Percentiles rank a stretch among this genome's conserved stretches.
phyloP scores from a whole-genome alignment of 2,797 vertebrate genomes.

The Scarus forsteni region DNA sequence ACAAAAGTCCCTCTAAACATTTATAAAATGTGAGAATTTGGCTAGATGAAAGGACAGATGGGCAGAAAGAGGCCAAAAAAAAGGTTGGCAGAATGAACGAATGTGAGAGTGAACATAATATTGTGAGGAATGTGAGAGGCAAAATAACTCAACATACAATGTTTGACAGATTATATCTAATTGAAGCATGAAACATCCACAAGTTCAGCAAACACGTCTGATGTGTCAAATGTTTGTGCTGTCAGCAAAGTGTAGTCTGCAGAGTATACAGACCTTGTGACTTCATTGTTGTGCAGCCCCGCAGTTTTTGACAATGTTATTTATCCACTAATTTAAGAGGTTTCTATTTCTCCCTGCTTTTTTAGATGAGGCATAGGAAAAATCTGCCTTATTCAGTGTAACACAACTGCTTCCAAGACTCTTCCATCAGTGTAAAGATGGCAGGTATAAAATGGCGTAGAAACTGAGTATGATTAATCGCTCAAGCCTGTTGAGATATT shows the following conservation, averaged over 20 bases:
- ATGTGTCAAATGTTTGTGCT: conserved; percentile 20
- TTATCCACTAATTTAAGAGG: conserved; percentile 4
- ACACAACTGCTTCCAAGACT: background rate
- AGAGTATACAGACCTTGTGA: conserved; percentile 17
- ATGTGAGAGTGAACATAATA: background rate
- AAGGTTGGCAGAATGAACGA: too few relatives aligned
- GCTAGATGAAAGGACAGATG: too few relatives aligned
- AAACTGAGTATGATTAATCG: conserved; percentile 26
- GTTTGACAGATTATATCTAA: too few relatives aligned
- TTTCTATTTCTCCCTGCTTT: background rate
- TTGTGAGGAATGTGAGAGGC: background rate
- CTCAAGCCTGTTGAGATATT: conserved; percentile 22
- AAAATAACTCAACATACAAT: background rate
- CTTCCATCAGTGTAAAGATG: background rate
- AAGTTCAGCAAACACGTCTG: conserved; percentile 1
- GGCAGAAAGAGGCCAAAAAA: too few relatives aligned
- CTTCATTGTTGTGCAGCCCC: background rate
- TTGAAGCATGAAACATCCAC: background rate
- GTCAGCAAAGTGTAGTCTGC: conserved; percentile 7
- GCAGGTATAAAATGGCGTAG: background rate
- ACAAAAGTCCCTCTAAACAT: too few relatives aligned
- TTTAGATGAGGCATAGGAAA: background rate
- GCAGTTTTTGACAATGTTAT: conserved; percentile 13
- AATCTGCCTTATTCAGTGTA: background rate
- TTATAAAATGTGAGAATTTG: too few relatives aligned